Conservation (phyloP, 2,113 vertebrate genomes). For the Ia io region DNA sequence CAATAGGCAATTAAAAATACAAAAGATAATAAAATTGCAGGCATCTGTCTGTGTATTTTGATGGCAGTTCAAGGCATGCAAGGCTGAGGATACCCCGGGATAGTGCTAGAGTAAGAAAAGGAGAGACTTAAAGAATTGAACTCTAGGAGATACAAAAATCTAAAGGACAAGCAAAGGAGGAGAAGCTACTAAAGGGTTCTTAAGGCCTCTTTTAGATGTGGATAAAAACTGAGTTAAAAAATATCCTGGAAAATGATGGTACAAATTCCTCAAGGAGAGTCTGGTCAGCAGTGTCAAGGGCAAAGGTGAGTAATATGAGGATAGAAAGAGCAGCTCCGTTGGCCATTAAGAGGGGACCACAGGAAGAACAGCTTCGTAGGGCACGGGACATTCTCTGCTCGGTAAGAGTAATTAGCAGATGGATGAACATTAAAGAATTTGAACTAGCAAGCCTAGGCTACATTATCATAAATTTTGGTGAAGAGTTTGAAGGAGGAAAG, state of each 20-base stretch:
- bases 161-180: background rate
- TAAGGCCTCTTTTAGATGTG: background rate
- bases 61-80: too few species aligned
- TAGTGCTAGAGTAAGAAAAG: background rate
- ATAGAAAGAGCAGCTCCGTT: background rate
- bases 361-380: too few species aligned
- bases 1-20: background rate
- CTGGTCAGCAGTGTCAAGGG: background rate
- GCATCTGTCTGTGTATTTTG: background rate
- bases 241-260: background rate
- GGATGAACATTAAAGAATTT: background rate
- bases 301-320: background rate
- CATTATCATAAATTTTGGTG: background rate
- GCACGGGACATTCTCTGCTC: background rate
- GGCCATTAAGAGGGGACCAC: too few species aligned
- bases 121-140: background rate
- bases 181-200: background rate
- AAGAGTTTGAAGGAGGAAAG: background rate
- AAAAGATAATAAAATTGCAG: background rate
- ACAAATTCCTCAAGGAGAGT: background rate
- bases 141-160: background rate
- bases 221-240: background rate
- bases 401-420: background rate
- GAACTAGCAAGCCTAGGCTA: background rate
- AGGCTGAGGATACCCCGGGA: background rate